These are phyloP conservation scores for Haliaeetus leucogaster DNA, from an alignment of 2,113 vertebrate species.

Conservation along the genomic window DNA sequence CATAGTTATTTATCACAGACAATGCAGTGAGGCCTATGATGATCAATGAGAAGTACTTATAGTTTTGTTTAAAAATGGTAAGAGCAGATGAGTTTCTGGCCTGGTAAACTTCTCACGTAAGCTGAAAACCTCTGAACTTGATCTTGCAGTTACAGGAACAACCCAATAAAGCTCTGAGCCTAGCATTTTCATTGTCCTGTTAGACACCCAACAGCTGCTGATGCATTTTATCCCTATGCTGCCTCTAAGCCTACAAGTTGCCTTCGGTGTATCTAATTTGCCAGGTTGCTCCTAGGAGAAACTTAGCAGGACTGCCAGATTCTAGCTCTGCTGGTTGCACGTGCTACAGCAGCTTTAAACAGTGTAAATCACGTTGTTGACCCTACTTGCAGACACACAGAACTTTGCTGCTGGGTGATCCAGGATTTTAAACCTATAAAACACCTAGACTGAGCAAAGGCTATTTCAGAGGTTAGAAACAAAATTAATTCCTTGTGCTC, in stretches of 20 bases:
- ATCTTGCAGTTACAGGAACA: background rate
- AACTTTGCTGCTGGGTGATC: fast-evolving
- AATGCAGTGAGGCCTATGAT: background rate
- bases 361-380: background rate
- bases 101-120: background rate
- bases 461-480: background rate
- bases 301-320: background rate
- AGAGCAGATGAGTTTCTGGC: background rate
- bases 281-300: background rate
- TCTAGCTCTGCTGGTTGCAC: background rate
- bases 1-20: background rate
- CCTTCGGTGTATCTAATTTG: background rate
- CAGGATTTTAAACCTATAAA: background rate
- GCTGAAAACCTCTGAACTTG: background rate
- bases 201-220: background rate
- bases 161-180: background rate
- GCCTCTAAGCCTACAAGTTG: background rate
- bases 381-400: background rate
- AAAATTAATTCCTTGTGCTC: background rate
- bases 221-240: background rate
- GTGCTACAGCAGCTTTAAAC: background rate
- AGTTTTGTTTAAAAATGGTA: background rate
- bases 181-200: background rate
- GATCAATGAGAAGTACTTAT: background rate
- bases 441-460: background rate